Conservation (phyloP, 2,113 vertebrate genomes). For the Pelecanus crispus region DNA sequence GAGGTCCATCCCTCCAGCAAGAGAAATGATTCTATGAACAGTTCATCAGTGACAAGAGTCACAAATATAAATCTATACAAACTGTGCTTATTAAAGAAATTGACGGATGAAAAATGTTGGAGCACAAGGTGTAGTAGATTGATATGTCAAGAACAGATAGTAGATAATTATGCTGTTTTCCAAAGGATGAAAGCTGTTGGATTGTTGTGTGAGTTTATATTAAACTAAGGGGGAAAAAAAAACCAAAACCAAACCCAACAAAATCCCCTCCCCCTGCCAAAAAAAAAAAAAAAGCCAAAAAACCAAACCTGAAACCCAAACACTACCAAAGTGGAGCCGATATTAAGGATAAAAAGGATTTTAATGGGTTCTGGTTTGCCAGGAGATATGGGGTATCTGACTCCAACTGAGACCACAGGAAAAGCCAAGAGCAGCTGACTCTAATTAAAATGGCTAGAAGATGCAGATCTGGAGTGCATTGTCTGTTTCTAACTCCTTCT, state of each 20-base stretch:
- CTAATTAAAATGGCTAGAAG: not conserved
- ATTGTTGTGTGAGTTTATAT: not conserved
- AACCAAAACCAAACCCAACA: not conserved
- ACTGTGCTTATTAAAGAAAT: not conserved
- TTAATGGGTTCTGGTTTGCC: not conserved
- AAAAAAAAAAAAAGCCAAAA: too few relatives aligned
- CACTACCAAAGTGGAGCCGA: not conserved
- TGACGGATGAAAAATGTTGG: not conserved
- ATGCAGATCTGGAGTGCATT: not conserved
- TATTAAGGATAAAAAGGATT: not conserved
- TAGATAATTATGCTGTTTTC: not conserved
- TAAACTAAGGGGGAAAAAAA: not conserved
- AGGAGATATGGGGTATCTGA: not conserved
- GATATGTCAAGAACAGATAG: not conserved
- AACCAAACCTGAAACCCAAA: not conserved
- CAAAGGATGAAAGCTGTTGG: not conserved
- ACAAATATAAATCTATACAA: not conserved
- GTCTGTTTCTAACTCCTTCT: not conserved
- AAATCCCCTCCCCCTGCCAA: rapidly evolving
- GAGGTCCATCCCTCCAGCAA: not conserved
- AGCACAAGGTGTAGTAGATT: not conserved
- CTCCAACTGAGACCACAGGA: not conserved
- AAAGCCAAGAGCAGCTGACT: not conserved
- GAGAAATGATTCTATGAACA: not conserved
- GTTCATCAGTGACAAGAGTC: not conserved